Evolutionary conservation across 2,888 invertebrate species (phyloP).

Genomic region (Aleiodes alternator): DNA sequence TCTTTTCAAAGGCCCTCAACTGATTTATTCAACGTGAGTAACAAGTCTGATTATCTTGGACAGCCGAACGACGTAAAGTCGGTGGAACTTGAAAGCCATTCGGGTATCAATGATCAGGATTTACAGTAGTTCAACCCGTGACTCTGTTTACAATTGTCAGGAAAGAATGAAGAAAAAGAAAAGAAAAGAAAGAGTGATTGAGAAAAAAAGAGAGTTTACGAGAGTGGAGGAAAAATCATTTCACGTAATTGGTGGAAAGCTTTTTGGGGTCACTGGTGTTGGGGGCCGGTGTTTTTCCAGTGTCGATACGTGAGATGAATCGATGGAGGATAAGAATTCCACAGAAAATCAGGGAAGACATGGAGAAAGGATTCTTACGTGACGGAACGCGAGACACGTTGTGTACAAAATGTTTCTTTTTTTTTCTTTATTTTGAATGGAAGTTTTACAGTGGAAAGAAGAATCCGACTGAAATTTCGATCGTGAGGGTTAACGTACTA

Average conservation of each 20-base stretch:
- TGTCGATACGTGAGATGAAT: conserved; percentile 43
- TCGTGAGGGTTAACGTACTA: no score
- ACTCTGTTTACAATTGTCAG: not conserved
- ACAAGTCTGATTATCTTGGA: conserved; percentile 63
- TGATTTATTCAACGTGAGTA: conserved; percentile 63
- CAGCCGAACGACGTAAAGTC: conserved; percentile 55
- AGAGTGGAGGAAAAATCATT: conserved; percentile 9
- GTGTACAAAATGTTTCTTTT: conserved; percentile 23
- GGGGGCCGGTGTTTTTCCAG: conserved; percentile 30
- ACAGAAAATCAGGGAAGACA: conserved; percentile 35
- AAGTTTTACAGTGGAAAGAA: not conserved
- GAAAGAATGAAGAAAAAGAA: not conserved
- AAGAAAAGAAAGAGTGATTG: not conserved
- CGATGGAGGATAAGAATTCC: not conserved
- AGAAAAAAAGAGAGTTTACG: not conserved
- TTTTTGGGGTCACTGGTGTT: conserved; percentile 46
- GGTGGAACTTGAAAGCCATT: conserved; percentile 5
- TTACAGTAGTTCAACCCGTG: not conserved
- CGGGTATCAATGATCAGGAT: not conserved
- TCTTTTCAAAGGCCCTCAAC: conserved; percentile 42
- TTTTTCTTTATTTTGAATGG: conserved; percentile 38
- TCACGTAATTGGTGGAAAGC: conserved; percentile 20
- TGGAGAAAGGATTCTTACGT: conserved; percentile 49
- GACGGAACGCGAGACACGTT: conserved; percentile 54
- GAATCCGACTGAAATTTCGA: not conserved